A percentile compares a stretch with the other conserved stretches of the same genome.
Evolutionary conservation across 2,888 invertebrate species (phyloP).

Genomic region (Eucera pruinosa): DNA sequence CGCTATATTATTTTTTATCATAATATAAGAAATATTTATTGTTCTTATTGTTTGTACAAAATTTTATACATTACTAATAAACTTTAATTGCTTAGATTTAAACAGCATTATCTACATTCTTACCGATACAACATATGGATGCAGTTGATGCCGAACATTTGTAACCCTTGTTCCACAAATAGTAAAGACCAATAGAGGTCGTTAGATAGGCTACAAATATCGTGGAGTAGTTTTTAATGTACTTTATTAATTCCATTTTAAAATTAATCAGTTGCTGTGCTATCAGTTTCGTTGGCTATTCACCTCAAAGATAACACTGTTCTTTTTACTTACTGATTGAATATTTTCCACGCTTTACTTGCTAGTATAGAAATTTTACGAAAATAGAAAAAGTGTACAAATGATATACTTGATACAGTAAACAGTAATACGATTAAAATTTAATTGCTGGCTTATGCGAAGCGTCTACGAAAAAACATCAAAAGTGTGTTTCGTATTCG

Average conservation of each 20-base stretch:
- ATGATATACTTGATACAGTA: background rate
- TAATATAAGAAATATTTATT: background rate
- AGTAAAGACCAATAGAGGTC: slow-evolving; percentile 46
- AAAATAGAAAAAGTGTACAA: background rate
- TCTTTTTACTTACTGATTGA: background rate
- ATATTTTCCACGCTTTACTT: background rate
- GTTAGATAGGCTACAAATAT: slow-evolving; percentile 45
- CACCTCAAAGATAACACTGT: background rate
- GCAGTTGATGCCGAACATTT: slow-evolving; percentile 40
- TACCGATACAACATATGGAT: slow-evolving; percentile 64
- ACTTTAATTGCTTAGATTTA: background rate
- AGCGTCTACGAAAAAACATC: background rate
- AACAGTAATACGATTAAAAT: background rate
- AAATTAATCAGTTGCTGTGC: background rate
- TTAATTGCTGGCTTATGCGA: background rate
- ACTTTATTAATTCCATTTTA: slow-evolving; percentile 24
- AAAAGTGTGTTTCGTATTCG: background rate
- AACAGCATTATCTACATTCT: slow-evolving; percentile 46
- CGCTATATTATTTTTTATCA: background rate
- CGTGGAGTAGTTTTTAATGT: slow-evolving; percentile 22
- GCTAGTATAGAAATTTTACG: background rate
- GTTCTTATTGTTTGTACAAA: background rate
- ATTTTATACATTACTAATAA: background rate
- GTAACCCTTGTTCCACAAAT: slow-evolving; percentile 57
- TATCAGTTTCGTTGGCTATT: background rate